Evolutionary conservation across 1,140 invertebrate genomes (phyloP), one percentile per base, ranked within the genome.

Genomic region (Colletes gigas): DNA sequence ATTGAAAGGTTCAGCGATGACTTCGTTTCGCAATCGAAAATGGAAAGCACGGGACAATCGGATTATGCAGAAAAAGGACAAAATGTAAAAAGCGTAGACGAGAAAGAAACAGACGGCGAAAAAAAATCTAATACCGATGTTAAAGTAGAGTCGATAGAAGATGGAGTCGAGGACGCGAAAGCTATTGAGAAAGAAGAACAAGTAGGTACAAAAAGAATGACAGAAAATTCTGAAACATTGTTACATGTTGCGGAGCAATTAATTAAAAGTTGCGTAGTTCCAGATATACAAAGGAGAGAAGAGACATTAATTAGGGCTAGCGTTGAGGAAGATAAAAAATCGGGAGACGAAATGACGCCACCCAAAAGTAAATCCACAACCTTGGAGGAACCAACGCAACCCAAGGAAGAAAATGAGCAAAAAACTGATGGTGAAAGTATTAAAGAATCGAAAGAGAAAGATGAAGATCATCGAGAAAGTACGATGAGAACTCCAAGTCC

Each of bases 1-100:
- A 55, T 47, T 8, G 57, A 81, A 19, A 80, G 41, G 21, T 85
- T 87, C 14, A 83, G 84, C 17, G 85, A 87, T 17, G 83, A 86
- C 12, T 86, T 86, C 12, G 74, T 85, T 1, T 54, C 55, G 39
- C 54, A 80, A 4, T 14, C 30, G 7, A 62, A 19, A 14, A 57
- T 19, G 17, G 59, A 39, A 17, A 55, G 12, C 17, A 14, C 21
- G 39, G 50, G 76, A n/a, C 65, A 41, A 19, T 41, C 57, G 50
- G 17, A 4, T 19, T 2, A 21, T 10, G 7, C 0, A 10, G 12
- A 21, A 3, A 12, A 54, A 14, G 10, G 55, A 3, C 14, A 15
- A 60, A 21, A 50, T 21, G 19, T 3, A 4, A 54, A 10, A 4
- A 7, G 8, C 2, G 14, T 6, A 10, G 8, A 19, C 8, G 19